Base-by-base conservation (phyloP, 2,797 vertebrate species). In the Channallabes apus region DNA sequence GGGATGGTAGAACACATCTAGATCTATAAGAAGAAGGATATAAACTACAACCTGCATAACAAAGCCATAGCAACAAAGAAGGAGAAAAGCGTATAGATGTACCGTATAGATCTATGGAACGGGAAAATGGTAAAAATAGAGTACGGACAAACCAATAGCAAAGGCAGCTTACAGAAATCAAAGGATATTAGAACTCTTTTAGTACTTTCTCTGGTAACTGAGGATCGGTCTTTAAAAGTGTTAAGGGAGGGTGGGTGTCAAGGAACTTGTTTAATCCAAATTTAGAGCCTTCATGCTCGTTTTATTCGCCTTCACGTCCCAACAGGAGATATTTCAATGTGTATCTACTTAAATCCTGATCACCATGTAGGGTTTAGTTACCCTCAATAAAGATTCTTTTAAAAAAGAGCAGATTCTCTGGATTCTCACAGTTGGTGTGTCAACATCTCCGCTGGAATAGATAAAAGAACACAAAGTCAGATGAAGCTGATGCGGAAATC, bases 321-420 rank as follows among this genome's bases (percentile, higher is more conserved):
- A 67, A 32, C 18, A 35, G 7, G 8, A 20, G 32, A 69, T 20
- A 24, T 24, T 46, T 27, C 12, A 73, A 27, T 73, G 71, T 73
- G 24, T 54, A 27, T 73, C 71, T 27, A 24, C 76, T 35, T 35
- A 38, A 67, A 82, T 82, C 65, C 81, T 61, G 35, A 90, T 92
- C 91, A 83, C 54, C 91, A 89, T 89, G 89, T 91, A 85, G 72
- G 84, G 69, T 78, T 85, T 64, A 81, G 54, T 82, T 62, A 69
- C 41, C 71, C 32, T 82, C 82, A 71, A 79, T 54, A 84, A 58
- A 22, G 51, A 82, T 82, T 56, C 4, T 68, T 88, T 88, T 77
- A 71, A 62, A 83, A 88, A 64, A 87, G 41, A 22, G 71, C 32
- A 80, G 71, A 73, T 87, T 84, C 86, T 86, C 64, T 80, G 54